Evolutionary conservation across 2,888 invertebrate species (phyloP), one percentile per base, ranked within the genome.

Genomic region (Platycheirus albimanus): DNA sequence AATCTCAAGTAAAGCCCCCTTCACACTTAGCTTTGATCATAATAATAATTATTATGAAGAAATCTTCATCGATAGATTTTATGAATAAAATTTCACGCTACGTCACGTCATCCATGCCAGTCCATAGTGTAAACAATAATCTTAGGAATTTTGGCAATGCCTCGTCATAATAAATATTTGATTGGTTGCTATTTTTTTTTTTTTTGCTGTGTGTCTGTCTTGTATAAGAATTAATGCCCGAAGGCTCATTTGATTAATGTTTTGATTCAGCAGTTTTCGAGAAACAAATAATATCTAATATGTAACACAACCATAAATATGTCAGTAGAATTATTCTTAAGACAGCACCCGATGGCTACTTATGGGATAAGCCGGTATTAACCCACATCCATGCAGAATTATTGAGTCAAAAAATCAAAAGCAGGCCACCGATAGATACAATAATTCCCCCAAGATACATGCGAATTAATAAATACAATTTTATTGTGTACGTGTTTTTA

Each of bases 321-420:
- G 43, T 45, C 61, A 51, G 15, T 38, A 56, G 24, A 54, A 63
- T 43, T 43, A 43, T 61, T 38, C 58, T 30, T 13, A 71, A 36
- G 1, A 56, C 56, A 33, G 8, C 30, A 28, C 10, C 24, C 7
- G 30, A 28, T 28, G 8, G 19, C 45, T 41, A 8, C 11, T 71
- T 71, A 61, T 51, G 58, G 70, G 3, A 51, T 72, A 67, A 75
- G 41, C 75, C 43, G 15, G 43, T 33, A 67, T 61, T 67, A 67
- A 19, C 67, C 67, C 58, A 75, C 75, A 67, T 75, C n/a, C 51
- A 51, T 45, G 24, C n/a, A n/a, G n/a, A n/a, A n/a, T n/a, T 10
- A 11, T 43, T 8, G n/a, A 47, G 15, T 30, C 33, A 33, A 72
- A 72, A 45, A 13, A 33, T 30, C 7, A 13, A 28, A 51, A 41